Evolutionary conservation across 2,888 invertebrate genomes (phyloP).

Genomic region (Trilocha varians): DNA sequence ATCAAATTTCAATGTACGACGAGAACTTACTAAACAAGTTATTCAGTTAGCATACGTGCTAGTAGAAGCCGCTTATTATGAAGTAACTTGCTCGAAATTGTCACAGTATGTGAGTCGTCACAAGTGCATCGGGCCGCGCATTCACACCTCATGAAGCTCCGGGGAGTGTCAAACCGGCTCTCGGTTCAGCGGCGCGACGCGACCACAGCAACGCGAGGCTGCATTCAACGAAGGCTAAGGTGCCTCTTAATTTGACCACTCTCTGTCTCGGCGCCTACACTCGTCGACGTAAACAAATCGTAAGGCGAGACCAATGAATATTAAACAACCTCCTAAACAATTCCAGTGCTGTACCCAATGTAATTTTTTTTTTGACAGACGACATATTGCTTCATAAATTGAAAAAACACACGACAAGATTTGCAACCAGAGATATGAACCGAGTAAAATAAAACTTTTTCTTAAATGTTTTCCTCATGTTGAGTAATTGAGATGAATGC

Average conservation of each 20-base stretch:
- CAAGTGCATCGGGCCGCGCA: constrained; percentile 39
- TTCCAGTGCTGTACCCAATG: constrained; percentile 55
- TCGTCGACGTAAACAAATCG: constrained; percentile 58
- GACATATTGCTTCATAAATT: constrained; percentile 67
- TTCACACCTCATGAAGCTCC: constrained; percentile 59
- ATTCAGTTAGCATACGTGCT: background rate
- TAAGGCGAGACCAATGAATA: constrained; percentile 64
- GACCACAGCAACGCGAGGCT: background rate
- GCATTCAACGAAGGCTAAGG: constrained; percentile 15
- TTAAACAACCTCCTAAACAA: constrained; percentile 60
- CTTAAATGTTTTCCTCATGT: constrained; percentile 29
- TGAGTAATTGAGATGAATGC: constrained; percentile 44
- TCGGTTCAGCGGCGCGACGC: constrained; percentile 6
- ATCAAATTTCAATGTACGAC: background rate
- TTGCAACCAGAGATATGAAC: constrained; percentile 43
- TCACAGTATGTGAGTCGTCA: constrained; percentile 38
- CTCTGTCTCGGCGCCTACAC: constrained; percentile 46
- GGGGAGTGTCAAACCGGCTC: constrained; percentile 45
- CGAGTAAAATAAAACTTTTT: constrained; percentile 40
- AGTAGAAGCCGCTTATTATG: constrained; percentile 6
- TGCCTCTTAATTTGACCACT: constrained; percentile 49
- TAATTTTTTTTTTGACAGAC: constrained; percentile 55
- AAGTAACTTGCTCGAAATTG: constrained; percentile 31
- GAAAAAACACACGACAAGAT: constrained; percentile 50
- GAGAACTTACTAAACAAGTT: background rate